Evolutionary conservation across 2,797 vertebrate species (phyloP).

Genomic region (Uromys caudimaculatus): DNA sequence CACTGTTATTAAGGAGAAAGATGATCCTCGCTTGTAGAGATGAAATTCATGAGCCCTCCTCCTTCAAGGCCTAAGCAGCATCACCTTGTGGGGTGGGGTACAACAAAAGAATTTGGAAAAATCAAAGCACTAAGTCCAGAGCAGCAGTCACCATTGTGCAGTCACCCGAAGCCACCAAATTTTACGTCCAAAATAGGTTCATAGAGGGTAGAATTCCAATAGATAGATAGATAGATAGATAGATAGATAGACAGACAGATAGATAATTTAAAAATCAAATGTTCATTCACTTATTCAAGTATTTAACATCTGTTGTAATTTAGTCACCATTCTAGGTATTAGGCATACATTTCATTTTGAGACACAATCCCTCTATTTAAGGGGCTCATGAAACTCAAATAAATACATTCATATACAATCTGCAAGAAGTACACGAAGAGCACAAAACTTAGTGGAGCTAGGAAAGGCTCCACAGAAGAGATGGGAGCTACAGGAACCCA

Average conservation of each 20-base stretch:
- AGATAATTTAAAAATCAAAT: neutral
- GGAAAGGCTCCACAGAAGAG: neutral
- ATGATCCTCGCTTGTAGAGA: neutral
- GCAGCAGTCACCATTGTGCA: neutral
- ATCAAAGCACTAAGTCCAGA: neutral
- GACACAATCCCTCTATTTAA: neutral
- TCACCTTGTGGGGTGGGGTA: no score
- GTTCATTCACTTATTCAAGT: neutral
- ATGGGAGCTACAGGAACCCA: neutral
- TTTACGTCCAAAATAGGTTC: neutral
- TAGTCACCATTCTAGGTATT: neutral
- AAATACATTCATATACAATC: neutral
- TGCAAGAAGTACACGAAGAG: neutral
- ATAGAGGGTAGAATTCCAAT: neutral
- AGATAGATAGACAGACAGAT: slow-evolving; percentile 32
- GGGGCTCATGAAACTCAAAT: neutral
- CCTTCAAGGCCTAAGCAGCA: neutral
- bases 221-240: neutral
- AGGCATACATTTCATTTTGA: neutral
- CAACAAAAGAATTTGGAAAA: neutral
- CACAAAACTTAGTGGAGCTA: neutral
- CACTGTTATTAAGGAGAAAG: neutral
- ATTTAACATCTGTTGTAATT: neutral
- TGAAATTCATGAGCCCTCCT: neutral
- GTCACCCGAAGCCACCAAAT: neutral